Evolutionary conservation across 64 coral and sea anemone genomes (phyloP).

Genomic region (Anthopleura sola): DNA sequence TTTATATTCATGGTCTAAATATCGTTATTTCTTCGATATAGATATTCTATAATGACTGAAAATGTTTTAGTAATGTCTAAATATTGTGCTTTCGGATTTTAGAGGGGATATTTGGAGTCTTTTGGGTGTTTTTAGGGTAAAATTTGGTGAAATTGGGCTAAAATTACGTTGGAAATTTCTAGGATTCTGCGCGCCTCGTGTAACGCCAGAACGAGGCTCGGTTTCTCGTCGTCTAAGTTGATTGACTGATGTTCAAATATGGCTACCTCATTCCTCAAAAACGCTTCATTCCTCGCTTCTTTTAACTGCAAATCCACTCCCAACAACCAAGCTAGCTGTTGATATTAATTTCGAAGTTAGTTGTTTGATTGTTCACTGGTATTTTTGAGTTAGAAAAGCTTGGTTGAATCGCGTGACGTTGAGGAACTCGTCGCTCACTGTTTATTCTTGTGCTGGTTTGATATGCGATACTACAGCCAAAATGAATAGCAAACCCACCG

Average conservation of each 20-base stretch:
- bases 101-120: background rate
- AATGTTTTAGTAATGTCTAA: background rate
- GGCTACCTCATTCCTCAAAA: conserved; percentile 69
- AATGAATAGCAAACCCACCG: conserved; percentile 95
- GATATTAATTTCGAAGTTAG: background rate
- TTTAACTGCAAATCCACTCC: conserved; percentile 32
- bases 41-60: background rate
- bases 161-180: conserved; percentile 3
- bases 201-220: conserved; percentile 82
- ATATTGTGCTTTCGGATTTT: background rate
- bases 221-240: conserved; percentile 64
- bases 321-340: conserved; percentile 35
- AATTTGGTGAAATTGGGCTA: background rate
- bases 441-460: conserved; percentile 88
- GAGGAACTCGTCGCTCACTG: conserved; percentile 68
- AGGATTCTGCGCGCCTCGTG: conserved; percentile 29
- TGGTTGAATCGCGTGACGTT: conserved; percentile 90
- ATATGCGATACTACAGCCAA: conserved; percentile 96
- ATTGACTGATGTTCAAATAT: conserved; percentile 95
- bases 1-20: background rate
- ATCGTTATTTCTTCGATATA: background rate
- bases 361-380: conserved; percentile 18
- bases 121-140: background rate
- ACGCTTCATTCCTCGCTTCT: conserved; percentile 41
- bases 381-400: conserved; percentile 42